phyloP scores from a whole-genome alignment of 2,888 invertebrate genomes.

The Asteroscopus sphinx region DNA sequence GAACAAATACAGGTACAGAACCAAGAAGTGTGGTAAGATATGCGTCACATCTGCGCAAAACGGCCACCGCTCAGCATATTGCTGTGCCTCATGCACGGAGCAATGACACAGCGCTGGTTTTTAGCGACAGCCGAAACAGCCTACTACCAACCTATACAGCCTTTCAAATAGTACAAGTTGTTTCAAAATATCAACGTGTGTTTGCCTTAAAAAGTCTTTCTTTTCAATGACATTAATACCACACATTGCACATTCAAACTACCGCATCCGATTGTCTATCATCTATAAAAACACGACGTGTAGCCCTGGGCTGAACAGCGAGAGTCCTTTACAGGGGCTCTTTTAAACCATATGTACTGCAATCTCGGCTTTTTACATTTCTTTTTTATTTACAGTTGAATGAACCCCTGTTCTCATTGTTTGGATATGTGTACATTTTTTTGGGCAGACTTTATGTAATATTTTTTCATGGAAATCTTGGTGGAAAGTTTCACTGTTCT shows the following conservation, averaged over 20 bases:
- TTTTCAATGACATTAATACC: background rate
- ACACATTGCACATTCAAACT: background rate
- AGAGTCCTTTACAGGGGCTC: conserved; percentile 63
- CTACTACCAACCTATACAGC: too few relatives aligned
- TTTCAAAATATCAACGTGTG: too few relatives aligned
- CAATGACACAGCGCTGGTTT: too few relatives aligned
- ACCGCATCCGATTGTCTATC: conserved; percentile 35
- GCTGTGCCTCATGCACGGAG: too few relatives aligned
- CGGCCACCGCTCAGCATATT: too few relatives aligned
- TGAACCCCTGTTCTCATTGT: conserved; percentile 48
- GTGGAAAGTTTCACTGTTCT: background rate
- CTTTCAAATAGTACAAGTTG: too few relatives aligned
- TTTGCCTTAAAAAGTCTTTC: too few relatives aligned
- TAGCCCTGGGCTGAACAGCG: conserved; percentile 57
- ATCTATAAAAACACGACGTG: conserved; percentile 27
- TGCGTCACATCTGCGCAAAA: too few relatives aligned
- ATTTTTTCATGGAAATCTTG: background rate
- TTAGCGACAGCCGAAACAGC: too few relatives aligned
- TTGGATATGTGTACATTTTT: conserved; percentile 2
- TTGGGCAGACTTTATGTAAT: background rate
- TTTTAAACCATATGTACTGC: conserved; percentile 52
- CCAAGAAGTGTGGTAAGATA: too few relatives aligned
- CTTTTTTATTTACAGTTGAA: conserved; percentile 57
- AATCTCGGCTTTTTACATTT: conserved; percentile 49
- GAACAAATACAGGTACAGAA: too few relatives aligned